phyloP scores from a whole-genome alignment of 2,888 invertebrate genomes.

The Meteorus colon region DNA sequence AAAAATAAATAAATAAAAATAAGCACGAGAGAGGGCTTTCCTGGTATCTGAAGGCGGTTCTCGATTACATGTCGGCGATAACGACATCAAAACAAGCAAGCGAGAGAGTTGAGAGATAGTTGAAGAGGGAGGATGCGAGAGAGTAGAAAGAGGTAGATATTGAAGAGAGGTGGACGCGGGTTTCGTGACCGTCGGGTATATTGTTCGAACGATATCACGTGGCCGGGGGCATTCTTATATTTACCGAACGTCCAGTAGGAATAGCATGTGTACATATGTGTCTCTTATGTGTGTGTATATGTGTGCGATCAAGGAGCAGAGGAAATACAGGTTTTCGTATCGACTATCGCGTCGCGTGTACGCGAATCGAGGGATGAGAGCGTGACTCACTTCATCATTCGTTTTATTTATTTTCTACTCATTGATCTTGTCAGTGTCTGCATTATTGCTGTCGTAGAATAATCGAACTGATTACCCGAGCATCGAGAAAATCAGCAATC shows the following conservation, averaged over 20 bases:
- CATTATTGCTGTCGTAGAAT: not conserved
- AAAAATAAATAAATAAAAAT: constrained; percentile 5
- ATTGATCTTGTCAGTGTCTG: constrained; percentile 7
- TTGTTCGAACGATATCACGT: constrained; percentile 54
- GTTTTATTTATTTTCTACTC: constrained; percentile 40
- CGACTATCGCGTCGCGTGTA: constrained; percentile 55
- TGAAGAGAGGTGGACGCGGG: constrained; percentile 25
- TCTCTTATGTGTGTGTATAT: not conserved
- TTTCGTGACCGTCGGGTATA: constrained; percentile 51
- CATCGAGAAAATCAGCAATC: no score
- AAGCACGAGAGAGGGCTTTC: not conserved
- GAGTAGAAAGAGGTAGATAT: not conserved
- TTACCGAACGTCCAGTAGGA: constrained; percentile 27
- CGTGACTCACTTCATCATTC: constrained; percentile 55
- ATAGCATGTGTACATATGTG: not conserved
- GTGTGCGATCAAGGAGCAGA: constrained; percentile 25
- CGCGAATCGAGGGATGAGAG: constrained; percentile 39
- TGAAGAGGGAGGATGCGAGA: constrained; percentile 26
- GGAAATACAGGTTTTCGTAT: constrained; percentile 57
- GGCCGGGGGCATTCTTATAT: constrained; percentile 14
- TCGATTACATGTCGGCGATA: constrained; percentile 45
- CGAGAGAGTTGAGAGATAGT: constrained; percentile 12
- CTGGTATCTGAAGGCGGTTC: constrained; percentile 30
- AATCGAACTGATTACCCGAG: not conserved
- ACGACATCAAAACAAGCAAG: constrained; percentile 19